These are phyloP conservation scores for Amblyjoppa fuscipennis DNA, from an alignment of 2,888 invertebrate genomes.

Conservation along the genomic window DNA sequence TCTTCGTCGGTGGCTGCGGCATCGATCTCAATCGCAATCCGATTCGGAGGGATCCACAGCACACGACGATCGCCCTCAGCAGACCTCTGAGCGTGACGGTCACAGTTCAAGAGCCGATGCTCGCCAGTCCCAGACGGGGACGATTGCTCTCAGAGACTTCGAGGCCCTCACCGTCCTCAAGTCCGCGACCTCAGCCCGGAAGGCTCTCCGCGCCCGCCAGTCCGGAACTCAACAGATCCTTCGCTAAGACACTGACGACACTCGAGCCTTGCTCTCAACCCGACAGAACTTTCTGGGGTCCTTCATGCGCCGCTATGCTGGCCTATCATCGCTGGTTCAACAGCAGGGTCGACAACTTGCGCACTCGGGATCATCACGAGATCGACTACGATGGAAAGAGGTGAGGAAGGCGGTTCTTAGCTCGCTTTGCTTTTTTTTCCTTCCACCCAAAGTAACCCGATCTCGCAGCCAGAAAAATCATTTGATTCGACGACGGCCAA, in stretches of 20 bases:
- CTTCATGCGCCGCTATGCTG: conserved; percentile 81
- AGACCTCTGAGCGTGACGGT: conserved; percentile 88
- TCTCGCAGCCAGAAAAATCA: neutral
- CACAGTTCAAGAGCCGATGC: conserved; percentile 86
- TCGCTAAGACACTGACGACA: conserved; percentile 76
- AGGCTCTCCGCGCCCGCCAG: conserved; percentile 83
- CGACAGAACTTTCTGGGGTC: conserved; percentile 82
- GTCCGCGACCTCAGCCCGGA: conserved; percentile 80
- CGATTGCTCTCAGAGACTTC: conserved; percentile 87
- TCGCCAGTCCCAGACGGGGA: conserved; percentile 85
- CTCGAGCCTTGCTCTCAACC: conserved; percentile 71
- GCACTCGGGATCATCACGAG: conserved; percentile 73
- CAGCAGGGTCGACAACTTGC: conserved; percentile 77
- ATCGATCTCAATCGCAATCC: conserved; percentile 88
- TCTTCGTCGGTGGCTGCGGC: conserved; percentile 89
- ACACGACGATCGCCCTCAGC: conserved; percentile 88
- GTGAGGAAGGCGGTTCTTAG: conserved; percentile 69
- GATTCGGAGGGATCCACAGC: conserved; percentile 88
- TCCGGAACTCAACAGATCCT: conserved; percentile 82
- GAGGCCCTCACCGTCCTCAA: conserved; percentile 86
- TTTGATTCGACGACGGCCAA: too few species aligned
- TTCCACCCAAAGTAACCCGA: neutral
- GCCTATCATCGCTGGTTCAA: conserved; percentile 86
- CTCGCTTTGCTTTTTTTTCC: neutral
- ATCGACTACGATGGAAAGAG: conserved; percentile 82